phyloP scores from a whole-genome alignment of 2,113 vertebrate species.

The Neodon shergylaensis region DNA sequence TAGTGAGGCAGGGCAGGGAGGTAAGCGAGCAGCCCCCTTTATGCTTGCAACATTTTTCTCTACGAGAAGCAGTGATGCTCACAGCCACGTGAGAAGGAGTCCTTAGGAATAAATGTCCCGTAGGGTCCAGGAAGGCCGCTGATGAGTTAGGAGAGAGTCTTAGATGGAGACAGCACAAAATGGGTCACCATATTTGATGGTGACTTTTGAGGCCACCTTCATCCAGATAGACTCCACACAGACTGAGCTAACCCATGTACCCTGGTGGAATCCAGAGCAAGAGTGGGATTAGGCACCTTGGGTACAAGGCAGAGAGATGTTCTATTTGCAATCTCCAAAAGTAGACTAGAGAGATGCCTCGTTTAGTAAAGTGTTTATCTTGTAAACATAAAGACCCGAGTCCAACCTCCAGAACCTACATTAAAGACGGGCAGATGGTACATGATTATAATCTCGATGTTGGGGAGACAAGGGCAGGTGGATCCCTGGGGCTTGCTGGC shows the following conservation, averaged over 20 bases:
- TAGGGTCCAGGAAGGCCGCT: background rate
- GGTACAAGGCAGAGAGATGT: background rate
- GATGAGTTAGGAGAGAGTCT: background rate
- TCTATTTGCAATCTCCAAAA: background rate
- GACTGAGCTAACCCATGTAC: background rate
- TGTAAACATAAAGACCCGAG: background rate
- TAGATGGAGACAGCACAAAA: background rate
- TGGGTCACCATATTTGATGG: background rate
- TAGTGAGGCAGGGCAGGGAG: background rate
- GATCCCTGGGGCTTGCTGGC: background rate
- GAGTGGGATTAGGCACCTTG: background rate
- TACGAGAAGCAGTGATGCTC: background rate
- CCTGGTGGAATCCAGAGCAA: background rate
- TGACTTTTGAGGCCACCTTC: background rate
- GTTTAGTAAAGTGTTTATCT: background rate
- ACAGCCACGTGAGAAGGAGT: background rate
- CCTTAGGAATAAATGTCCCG: background rate
- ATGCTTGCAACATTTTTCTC: background rate
- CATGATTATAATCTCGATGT: background rate
- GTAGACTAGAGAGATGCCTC: background rate
- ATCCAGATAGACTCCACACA: background rate
- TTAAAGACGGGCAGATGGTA: background rate
- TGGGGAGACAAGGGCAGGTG: background rate
- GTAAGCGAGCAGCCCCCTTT: background rate
- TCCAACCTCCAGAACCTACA: too few species aligned